Base-by-base conservation (phyloP, 2,797 vertebrate genomes). In the Allobates femoralis region DNA sequence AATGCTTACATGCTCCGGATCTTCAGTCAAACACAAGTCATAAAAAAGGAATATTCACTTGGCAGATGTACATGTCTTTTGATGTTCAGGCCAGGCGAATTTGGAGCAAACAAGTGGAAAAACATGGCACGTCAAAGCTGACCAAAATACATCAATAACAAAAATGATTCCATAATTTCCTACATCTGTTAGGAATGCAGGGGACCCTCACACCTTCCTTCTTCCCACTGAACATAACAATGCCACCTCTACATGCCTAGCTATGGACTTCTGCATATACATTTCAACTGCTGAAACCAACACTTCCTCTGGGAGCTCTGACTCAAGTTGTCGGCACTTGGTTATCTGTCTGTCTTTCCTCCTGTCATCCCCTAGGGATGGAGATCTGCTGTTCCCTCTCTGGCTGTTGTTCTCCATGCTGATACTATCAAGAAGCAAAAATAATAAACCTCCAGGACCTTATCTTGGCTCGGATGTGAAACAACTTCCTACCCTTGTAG, bases 381-480 rank as follows among this genome's bases (percentile, higher is more conserved):
- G 51, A 81, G 91, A 92, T 93, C 91, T 89, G 91, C 92, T 91
- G 90, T 91, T 93, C 93, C 93, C 92, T 93, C 90, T 90, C 89
- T 91, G 89, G 88, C 91, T 90, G 83, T 90, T 89, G 88, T 89
- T 89, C 88, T 91, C 90, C 88, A 92, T 89, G 92, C 91, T 90
- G 94, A 96, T 95, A 93, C 94, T 95, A 97, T 96, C 95, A 93
- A 91, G 93, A 93, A 90, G 93, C 93, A 96, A 96, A 94, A 96
- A 96, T 92, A 97, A 97, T 94, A 96, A 97, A 96, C 94, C 93
- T 92, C 85, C 90, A 95, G 93, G 95, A 95, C 94, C 93, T 96
- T 97, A 97, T 96, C 97, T 97, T 95, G 91, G 94, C 95, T 95
- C 95, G 96, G 95, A 96, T 95, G 85, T 94, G 95, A 94, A 96